Percentiles rank a stretch among this genome's conserved stretches.
phyloP scores from a whole-genome alignment of 2,113 vertebrate genomes.

The Clinocottus analis region DNA sequence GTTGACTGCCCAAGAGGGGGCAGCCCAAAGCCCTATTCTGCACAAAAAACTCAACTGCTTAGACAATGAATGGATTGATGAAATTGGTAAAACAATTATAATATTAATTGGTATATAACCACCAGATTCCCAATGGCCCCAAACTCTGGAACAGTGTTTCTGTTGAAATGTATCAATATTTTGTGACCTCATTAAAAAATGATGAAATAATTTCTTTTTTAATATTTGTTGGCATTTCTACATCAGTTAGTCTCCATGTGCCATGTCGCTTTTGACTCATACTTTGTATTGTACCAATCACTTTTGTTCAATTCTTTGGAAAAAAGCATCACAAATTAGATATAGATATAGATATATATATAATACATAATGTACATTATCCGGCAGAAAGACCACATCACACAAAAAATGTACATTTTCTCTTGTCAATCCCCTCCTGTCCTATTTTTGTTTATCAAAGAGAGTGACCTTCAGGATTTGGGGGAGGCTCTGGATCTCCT shows the following conservation, averaged over 20 bases:
- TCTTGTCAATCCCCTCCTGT: not conserved
- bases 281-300: not conserved
- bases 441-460: conserved; percentile 68
- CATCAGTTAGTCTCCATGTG: not conserved
- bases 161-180: too few relatives aligned
- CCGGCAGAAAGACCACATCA: not conserved
- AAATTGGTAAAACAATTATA: not conserved
- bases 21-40: not conserved
- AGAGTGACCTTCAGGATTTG: conserved; percentile 89
- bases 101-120: not conserved
- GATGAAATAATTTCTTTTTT: too few relatives aligned
- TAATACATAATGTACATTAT: not conserved
- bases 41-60: not conserved
- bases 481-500: conserved; percentile 90
- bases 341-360: too few relatives aligned
- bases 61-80: not conserved
- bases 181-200: not conserved
- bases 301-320: not conserved
- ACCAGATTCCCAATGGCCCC: not conserved
- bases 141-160: not conserved
- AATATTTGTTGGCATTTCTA: not conserved
- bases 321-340: not conserved
- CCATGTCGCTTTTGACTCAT: not conserved
- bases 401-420: not conserved
- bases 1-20: too few relatives aligned